Percentiles rank a stretch among this genome's conserved stretches.
phyloP scores from a whole-genome alignment of 2,113 vertebrate genomes.

The Syngnathus floridae region DNA sequence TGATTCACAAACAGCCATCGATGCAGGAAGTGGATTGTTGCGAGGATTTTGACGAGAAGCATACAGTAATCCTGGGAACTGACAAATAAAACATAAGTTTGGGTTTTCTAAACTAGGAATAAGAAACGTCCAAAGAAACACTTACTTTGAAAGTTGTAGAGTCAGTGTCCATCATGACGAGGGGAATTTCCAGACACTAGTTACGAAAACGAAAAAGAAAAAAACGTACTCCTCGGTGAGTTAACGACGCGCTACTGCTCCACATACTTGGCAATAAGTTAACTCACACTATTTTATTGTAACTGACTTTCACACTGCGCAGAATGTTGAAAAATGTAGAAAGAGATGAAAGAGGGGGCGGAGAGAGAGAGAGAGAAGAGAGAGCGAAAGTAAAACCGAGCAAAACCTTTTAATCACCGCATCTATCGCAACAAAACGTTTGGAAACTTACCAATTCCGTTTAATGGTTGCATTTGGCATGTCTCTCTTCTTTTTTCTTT shows the following conservation, averaged over 20 bases:
- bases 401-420: neutral
- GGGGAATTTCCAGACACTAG: neutral
- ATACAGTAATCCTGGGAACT: neutral
- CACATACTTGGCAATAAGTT: neutral
- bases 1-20: slow-evolving; percentile 25
- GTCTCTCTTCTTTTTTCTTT: too few species aligned
- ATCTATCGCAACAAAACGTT: too few species aligned
- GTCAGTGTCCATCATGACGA: neutral
- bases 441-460: too few species aligned
- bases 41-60: neutral
- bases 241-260: neutral
- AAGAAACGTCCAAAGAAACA: neutral
- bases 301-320: too few species aligned
- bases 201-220: neutral
- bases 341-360: too few species aligned
- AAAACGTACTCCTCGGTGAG: neutral
- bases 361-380: too few species aligned
- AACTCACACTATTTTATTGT: too few species aligned
- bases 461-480: too few species aligned
- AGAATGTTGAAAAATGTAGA: too few species aligned
- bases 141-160: neutral
- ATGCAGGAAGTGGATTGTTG: neutral
- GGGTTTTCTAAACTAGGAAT: neutral
- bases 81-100: neutral
- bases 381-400: neutral